Evolutionary conservation across 1,140 invertebrate genomes (phyloP), one percentile per base, ranked within the genome.

Genomic region (Rhagoletis pomonella): DNA sequence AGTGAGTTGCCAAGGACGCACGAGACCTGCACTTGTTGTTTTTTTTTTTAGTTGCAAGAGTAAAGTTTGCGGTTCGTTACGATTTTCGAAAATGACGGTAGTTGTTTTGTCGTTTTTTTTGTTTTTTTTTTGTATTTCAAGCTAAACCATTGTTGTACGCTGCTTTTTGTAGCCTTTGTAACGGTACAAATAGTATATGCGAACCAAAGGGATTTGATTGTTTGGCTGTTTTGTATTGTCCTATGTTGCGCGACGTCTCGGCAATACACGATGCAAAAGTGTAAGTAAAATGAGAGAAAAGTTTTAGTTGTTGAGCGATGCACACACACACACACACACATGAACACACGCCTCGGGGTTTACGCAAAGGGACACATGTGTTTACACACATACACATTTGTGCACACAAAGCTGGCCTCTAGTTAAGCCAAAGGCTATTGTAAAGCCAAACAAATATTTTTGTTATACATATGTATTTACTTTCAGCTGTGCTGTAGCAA

Each of bases 21-120:
- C 44, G 73, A 58, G 73, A 81, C 73, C 44, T n/a, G 39, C 50
- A 81, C 73, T 44, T n/a, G 29, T 5, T 12, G 44, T n/a, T 55
- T 14, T 14, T n/a, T 62, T 77, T 77, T 77, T 19, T 3, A 19
- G 44, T 77, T 77, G 44, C 5, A 17, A 55, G 1, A 81, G 47
- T 81, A 81, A 81, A 81, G 47, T 81, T 81, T 81, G 73, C 19
- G 73, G 47, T 81, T 81, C 14, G 73, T 81, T 81, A 81, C 14
- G 44, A 81, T 81, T 58, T 62, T 81, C 47, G 73, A n/a, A 81
- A 81, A 81, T 81, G 60, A 62, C n/a, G 60, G 17, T 14, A 14
- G 5, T 55, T 55, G 50, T 5, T 55, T 55, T 5, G 5, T 55
- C 10, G 5, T 55, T 10, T 55, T 7, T 55, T 55, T 55, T 55